Evolutionary conservation across 2,113 vertebrate genomes (phyloP), one percentile per base, ranked within the genome.

Genomic region (Bombycilla garrulus): DNA sequence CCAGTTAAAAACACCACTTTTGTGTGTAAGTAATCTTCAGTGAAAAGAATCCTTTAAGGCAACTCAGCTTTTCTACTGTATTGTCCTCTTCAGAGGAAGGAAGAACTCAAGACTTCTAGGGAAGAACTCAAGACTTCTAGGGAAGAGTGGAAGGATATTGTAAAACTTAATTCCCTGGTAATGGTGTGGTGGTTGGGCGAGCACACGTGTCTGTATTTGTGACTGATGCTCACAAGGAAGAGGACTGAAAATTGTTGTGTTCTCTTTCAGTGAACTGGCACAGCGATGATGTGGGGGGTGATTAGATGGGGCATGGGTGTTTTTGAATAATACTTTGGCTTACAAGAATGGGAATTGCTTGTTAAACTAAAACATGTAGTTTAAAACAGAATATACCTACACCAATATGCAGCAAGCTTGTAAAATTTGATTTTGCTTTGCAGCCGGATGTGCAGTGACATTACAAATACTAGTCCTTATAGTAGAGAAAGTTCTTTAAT

Each of bases 151-250:
- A 65, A 88, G 22, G 42, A 64, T 36, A n/a, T 25, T 65, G 28
- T 81, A 78, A 79, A 90, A 62, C 65, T 57, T 71, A 31, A 38
- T 29, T 73, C 47, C 57, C 33, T 62, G 31, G 38, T 93, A 81
- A 48, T 70, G n/a, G 64, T 62, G 40, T 54, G 61, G 53, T 90
- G 57, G 14, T 25, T 54, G 56, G 45, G 16, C 4, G 1, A 45
- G 36, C 44, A 62, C 20, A 4, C 0, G 0, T 0, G 1, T 33
- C 21, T 60, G 28, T 5, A 5, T 77, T 80, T 93, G 24, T 76
- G 48, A 51, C 35, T 38, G 67, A 58, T 3, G 0, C 2, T 78
- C 38, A 71, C 33, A 51, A 29, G 36, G 13, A 92, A 83, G 58
- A 50, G 57, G 12, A 64, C 26, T 62, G 5, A 74, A 87, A 88